phyloP scores from a whole-genome alignment of 1,140 invertebrate species.

The Neodiprion pinetum region DNA sequence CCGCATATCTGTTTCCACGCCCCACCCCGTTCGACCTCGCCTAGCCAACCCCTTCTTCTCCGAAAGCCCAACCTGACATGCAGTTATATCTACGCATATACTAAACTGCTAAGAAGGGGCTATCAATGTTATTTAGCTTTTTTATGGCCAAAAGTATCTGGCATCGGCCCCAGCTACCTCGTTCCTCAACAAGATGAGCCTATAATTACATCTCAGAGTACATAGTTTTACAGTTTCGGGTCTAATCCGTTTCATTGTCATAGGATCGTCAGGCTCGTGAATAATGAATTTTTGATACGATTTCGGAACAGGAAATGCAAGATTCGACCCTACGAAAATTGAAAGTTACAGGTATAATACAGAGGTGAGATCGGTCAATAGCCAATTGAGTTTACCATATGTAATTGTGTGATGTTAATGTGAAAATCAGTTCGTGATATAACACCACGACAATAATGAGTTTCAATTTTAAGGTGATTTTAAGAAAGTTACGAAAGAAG shows the following conservation, averaged over 20 bases:
- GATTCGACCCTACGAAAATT: too few relatives aligned
- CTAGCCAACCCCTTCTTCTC: not conserved
- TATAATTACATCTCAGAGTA: not conserved
- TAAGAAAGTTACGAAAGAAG: too few relatives aligned
- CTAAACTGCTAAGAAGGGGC: not conserved
- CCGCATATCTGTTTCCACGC: slow-evolving; percentile 35
- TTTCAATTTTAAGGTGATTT: too few relatives aligned
- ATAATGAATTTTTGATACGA: too few relatives aligned
- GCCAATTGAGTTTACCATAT: too few relatives aligned
- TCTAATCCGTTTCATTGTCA: not conserved
- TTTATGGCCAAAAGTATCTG: not conserved
- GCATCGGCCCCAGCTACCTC: not conserved
- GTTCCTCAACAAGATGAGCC: not conserved
- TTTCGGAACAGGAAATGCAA: too few relatives aligned
- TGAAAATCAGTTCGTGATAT: too few relatives aligned
- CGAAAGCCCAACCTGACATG: not conserved
- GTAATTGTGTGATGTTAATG: too few relatives aligned
- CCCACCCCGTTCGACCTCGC: slow-evolving; percentile 4
- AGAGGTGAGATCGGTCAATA: too few relatives aligned
- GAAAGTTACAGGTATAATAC: too few relatives aligned
- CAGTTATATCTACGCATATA: not conserved
- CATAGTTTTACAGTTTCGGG: not conserved
- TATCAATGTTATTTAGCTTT: not conserved
- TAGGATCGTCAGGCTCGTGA: not conserved
- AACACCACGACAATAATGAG: too few relatives aligned